Conservation (phyloP, 1,140 invertebrate species). For the Ceratosolen fusciceps region DNA sequence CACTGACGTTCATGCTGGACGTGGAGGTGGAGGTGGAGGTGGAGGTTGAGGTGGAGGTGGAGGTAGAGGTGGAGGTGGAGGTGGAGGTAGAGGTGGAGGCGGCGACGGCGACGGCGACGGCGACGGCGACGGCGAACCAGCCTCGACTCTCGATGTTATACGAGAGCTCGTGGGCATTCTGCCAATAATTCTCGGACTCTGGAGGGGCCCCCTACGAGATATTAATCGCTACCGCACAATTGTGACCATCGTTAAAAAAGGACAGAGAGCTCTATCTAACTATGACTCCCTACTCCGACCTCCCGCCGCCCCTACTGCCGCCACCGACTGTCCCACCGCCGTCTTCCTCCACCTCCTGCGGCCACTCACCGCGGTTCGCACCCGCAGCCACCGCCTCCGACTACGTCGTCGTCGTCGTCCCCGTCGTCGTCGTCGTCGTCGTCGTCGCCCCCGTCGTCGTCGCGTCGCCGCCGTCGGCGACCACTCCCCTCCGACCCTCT, state of each 20-base stretch:
- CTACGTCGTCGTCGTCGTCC: too few relatives aligned
- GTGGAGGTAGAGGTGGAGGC: background rate
- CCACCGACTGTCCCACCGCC: too few relatives aligned
- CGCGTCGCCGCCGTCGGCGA: too few relatives aligned
- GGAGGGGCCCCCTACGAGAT: background rate
- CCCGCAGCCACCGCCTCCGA: too few relatives aligned
- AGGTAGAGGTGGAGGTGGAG: background rate
- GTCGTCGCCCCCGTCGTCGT: too few relatives aligned
- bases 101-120: too few relatives aligned
- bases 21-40: background rate
- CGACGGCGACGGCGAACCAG: background rate
- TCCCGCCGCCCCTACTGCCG: background rate
- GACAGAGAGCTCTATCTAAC: background rate
- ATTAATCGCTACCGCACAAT: constrained; percentile 46
- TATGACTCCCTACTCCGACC: background rate
- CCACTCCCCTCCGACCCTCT: background rate
- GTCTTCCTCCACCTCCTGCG: too few relatives aligned
- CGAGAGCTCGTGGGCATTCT: background rate
- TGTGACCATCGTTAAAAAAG: constrained; percentile 41
- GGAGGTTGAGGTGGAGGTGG: too few relatives aligned
- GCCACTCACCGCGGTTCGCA: too few relatives aligned
- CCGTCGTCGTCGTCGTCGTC: too few relatives aligned
- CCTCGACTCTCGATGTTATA: background rate
- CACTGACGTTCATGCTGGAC: background rate
- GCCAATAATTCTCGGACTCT: constrained; percentile 22